Evolutionary conservation across 30 jellyfish, hydroid and myxozoan species (phyloP), one percentile per base, ranked within the genome.

Genomic region (Aurelia aurita): DNA sequence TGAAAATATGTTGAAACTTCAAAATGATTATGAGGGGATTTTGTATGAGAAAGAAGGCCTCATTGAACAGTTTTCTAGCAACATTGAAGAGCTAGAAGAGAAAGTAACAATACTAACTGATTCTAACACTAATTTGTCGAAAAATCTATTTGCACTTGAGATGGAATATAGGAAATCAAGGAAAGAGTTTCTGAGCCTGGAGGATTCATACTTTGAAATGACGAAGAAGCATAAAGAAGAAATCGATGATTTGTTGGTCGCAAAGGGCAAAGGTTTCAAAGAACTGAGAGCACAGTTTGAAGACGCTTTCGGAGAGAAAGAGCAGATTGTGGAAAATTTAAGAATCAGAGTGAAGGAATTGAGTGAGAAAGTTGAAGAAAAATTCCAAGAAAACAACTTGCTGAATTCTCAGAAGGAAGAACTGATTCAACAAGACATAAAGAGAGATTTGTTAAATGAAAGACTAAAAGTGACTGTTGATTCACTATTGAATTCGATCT

Each of bases 271-370:
- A 32, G 96, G 77, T 44, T 69, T 93, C 57, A 88, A 77, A 35
- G 88, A 65, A 16, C 80, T 93, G 26, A 74, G 98, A 26, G 28
- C 79, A 6, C 95, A 88, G 54, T 93, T 88, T 59, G 98, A 93
- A 51, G 89, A 60, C 34, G 91, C 95, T 53, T 80, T 93, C 20
- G 59, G 19, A 7, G 93, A 88, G 47, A 88, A 93, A 51, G 92
- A 93, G 20, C 59, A 58, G 22, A 64, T 91, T 45, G 66, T 91
- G 59, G 96, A 79, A 18, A 61, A 80, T 25, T 74, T 83, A 89
- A 80, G 97, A 69, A 59, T 28, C 11, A 64, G 71, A 25, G 28
- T 91, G 72, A 51, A 67, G 22, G 78, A 39, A 20, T 25, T 80
- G 26, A 72, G 87, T 29, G 70, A 49, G 4, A 79, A 91, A 47